These are phyloP conservation scores for Syngnathus scovelli DNA, from an alignment of 2,113 vertebrate species.

Conservation along the genomic window DNA sequence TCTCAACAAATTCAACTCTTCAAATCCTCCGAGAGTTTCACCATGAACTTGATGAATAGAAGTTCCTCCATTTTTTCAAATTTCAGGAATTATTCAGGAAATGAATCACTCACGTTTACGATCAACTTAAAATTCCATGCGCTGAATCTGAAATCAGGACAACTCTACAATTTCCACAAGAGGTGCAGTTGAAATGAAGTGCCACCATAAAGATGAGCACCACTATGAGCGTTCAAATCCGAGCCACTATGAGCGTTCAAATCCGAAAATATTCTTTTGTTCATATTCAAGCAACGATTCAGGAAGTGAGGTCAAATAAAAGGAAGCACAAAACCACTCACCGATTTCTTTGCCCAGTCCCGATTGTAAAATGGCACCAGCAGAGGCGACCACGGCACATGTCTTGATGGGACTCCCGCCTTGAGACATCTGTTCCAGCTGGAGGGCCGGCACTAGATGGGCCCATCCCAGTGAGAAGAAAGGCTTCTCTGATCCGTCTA, in stretches of 20 bases:
- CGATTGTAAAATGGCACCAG: slow-evolving; percentile 92
- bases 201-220: too few species aligned
- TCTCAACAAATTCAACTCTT: too few species aligned
- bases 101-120: too few species aligned
- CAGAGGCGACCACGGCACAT: slow-evolving; percentile 94
- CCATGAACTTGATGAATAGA: too few species aligned
- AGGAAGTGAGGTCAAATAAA: not conserved
- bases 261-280: not conserved
- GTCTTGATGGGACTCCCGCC: slow-evolving; percentile 62
- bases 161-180: too few species aligned
- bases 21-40: too few species aligned
- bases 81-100: too few species aligned
- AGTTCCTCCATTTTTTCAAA: too few species aligned
- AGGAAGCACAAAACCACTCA: slow-evolving; percentile 43
- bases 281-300: not conserved
- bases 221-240: not conserved
- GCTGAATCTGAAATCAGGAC: too few species aligned
- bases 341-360: slow-evolving; percentile 89
- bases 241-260: not conserved
- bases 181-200: too few species aligned
- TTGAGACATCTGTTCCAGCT: slow-evolving; percentile 71
- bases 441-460: slow-evolving; percentile 74
- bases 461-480: slow-evolving; percentile 87
- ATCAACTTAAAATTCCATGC: too few species aligned
- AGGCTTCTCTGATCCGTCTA: slow-evolving; percentile 87